These are phyloP conservation scores for Phyllostomus discolor DNA, from an alignment of 2,113 vertebrate species.

Conservation along the genomic window DNA sequence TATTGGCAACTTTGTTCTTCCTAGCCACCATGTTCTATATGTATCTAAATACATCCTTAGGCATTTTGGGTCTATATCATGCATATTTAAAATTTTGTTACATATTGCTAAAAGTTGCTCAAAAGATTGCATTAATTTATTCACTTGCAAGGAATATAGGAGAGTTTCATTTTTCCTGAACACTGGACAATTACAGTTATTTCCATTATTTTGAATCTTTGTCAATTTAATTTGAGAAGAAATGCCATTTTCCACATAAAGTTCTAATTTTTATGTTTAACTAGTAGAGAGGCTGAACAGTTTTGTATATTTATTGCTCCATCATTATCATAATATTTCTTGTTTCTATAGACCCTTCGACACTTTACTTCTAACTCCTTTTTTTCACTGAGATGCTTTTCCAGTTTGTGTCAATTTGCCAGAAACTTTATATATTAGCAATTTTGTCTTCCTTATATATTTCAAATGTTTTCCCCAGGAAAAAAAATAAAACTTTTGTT, in stretches of 20 bases:
- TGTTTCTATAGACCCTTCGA: background rate
- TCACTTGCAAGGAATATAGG: background rate
- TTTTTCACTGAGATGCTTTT: background rate
- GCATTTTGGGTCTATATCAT: background rate
- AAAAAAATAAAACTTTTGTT: background rate
- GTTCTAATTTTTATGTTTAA: slow-evolving; percentile 7
- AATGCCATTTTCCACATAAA: background rate
- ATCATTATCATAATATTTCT: background rate
- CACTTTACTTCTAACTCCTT: background rate
- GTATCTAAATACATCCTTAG: background rate
- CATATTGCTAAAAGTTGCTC: background rate
- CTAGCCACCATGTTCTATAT: background rate
- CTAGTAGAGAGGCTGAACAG: background rate
- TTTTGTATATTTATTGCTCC: background rate
- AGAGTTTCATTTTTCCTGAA: background rate
- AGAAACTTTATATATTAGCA: background rate
- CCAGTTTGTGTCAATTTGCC: background rate
- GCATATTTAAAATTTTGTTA: background rate
- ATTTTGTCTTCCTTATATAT: background rate
- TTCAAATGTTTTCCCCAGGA: background rate
- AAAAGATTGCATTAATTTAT: background rate
- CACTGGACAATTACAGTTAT: background rate
- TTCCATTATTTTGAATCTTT: slow-evolving; percentile 6
- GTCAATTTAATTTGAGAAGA: background rate
- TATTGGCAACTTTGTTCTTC: background rate